phyloP scores from a whole-genome alignment of 1,140 invertebrate species.

The Anoplophora glabripennis region DNA sequence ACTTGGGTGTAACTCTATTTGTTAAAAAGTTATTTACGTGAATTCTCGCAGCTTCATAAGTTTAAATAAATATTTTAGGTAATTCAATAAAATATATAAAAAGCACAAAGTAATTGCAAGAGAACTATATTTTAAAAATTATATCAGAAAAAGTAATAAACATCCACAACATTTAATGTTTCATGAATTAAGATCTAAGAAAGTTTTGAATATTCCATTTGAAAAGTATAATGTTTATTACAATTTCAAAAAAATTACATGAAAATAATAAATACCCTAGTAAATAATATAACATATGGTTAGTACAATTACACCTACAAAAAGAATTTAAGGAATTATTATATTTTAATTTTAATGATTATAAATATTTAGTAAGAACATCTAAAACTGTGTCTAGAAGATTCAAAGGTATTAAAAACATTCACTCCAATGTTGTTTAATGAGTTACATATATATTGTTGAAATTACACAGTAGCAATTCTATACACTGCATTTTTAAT shows the following conservation, averaged over 20 bases:
- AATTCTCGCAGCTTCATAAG: too few relatives aligned
- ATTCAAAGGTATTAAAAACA: slow-evolving; percentile 15
- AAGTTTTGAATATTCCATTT: slow-evolving; percentile 1
- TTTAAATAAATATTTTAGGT: too few relatives aligned
- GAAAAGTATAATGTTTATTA: slow-evolving; percentile 14
- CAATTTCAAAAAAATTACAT: slow-evolving; percentile 16
- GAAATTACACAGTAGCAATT: slow-evolving; percentile 3
- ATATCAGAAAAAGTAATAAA: slow-evolving; percentile 21
- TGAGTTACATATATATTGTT: slow-evolving; percentile 14
- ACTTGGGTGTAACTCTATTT: too few relatives aligned
- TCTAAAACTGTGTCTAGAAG: slow-evolving; percentile 10
- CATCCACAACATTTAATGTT: slow-evolving; percentile 4
- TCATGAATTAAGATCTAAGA: not conserved
- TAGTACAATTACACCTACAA: slow-evolving; percentile 14
- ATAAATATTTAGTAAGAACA: slow-evolving; percentile 12
- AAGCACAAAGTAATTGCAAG: too few relatives aligned
- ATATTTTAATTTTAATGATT: slow-evolving; percentile 6
- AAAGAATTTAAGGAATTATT: slow-evolving; percentile 14
- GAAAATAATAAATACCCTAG: slow-evolving; percentile 16
- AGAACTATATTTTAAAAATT: slow-evolving; percentile 1
- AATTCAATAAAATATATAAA: too few relatives aligned
- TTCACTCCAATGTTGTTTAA: slow-evolving; percentile 8
- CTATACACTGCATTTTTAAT: slow-evolving; percentile 18
- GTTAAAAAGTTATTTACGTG: too few relatives aligned
- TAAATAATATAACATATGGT: slow-evolving; percentile 7